Conservation (phyloP, 1,140 invertebrate genomes). For the Diprion similis region DNA sequence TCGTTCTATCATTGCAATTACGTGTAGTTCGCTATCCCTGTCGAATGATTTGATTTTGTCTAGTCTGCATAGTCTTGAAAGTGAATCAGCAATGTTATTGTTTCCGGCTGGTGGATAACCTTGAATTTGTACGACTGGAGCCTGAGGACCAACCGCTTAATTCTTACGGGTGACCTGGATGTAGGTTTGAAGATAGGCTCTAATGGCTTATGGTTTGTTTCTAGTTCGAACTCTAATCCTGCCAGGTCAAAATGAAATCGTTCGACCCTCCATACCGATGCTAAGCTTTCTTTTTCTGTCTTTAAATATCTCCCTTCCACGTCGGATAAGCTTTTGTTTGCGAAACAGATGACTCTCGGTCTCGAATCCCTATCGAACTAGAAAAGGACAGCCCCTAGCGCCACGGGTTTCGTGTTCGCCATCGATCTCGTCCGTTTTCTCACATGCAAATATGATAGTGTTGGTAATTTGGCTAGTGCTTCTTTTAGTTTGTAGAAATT, state of each 20-base stretch:
- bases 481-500: too few relatives aligned
- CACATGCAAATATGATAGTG: too few relatives aligned
- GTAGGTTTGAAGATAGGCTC: conserved; percentile 33
- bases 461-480: too few relatives aligned
- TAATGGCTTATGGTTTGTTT: conserved; percentile 50
- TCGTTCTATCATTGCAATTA: too few relatives aligned
- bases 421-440: too few relatives aligned
- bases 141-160: conserved; percentile 47
- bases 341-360: conserved; percentile 45
- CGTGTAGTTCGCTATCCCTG: too few relatives aligned
- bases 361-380: conserved; percentile 34
- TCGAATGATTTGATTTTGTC: conserved; percentile 11
- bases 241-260: conserved; percentile 44
- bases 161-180: conserved; percentile 41
- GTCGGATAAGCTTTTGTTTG: conserved; percentile 47
- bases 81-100: too few relatives aligned
- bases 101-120: conserved; percentile 41
- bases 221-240: conserved; percentile 43
- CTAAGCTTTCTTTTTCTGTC: conserved; percentile 57
- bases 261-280: conserved; percentile 48
- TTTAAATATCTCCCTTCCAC: conserved; percentile 51
- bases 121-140: conserved; percentile 45
- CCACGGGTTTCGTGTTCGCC: conserved; percentile 59
- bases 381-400: conserved; percentile 47
- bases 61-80: too few relatives aligned